These are phyloP conservation scores for Smittia sp. DNA, from an alignment of 2,888 invertebrate genomes.

Conservation along the genomic window DNA sequence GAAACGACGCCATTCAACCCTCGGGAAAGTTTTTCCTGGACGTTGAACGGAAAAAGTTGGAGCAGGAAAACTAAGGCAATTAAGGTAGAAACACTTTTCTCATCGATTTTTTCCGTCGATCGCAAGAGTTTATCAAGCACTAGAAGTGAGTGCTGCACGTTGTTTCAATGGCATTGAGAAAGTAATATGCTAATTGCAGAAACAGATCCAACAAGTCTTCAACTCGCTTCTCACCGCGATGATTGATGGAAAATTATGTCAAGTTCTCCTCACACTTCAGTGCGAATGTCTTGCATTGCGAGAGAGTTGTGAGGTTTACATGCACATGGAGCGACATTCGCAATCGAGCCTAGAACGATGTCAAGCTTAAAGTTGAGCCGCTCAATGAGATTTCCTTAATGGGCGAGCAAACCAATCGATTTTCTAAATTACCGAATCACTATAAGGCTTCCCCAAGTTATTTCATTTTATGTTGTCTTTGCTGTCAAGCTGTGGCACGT, in stretches of 20 bases:
- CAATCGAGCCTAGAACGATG: no score
- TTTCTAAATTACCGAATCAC: no score
- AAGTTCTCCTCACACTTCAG: constrained; percentile 14
- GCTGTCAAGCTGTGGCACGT: no score
- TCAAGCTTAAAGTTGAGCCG: no score
- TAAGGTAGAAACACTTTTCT: not conserved
- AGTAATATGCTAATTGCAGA: constrained; percentile 7
- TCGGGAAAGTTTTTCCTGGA: no score
- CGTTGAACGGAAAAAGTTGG: no score
- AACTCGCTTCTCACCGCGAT: not conserved
- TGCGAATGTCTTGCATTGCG: not conserved
- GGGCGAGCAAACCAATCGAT: no score
- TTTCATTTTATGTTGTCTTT: no score
- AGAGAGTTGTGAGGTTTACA: not conserved
- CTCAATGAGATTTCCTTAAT: no score
- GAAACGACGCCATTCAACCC: not conserved
- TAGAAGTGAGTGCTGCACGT: not conserved
- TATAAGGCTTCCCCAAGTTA: no score
- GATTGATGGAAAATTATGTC: constrained; percentile 32
- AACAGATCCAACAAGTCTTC: not conserved
- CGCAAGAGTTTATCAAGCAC: not conserved
- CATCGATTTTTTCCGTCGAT: constrained; percentile 2
- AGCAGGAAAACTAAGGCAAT: not conserved
- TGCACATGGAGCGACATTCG: not conserved
- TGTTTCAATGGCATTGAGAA: not conserved